Conservation (phyloP, 2,888 invertebrate genomes). For the Ormyrus thymus region DNA sequence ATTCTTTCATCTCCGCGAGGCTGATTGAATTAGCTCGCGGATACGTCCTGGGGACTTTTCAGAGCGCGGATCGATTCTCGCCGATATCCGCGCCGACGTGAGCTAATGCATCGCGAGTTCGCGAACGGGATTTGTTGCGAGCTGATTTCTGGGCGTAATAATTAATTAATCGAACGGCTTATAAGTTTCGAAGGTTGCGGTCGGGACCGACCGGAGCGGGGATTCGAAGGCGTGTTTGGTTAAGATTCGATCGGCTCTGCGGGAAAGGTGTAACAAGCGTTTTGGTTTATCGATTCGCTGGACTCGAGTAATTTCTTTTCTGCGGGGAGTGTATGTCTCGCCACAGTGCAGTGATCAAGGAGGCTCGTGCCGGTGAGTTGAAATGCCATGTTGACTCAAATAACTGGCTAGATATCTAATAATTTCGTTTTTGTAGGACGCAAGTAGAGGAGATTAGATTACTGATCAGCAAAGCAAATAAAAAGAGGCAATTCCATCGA, state of each 20-base stretch:
- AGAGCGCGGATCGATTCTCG: not conserved
- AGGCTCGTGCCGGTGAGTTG: constrained; percentile 25
- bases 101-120: too few relatives aligned
- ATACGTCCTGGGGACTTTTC: not conserved
- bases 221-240: constrained; percentile 13
- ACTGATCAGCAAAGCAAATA: not conserved
- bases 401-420: not conserved
- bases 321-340: not conserved
- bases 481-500: not conserved
- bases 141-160: not conserved
- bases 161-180: not conserved
- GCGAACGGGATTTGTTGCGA: not conserved
- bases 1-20: not conserved
- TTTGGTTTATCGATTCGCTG: not conserved
- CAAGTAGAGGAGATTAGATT: not conserved
- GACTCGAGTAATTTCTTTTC: constrained; percentile 5
- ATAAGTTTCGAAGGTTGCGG: too few relatives aligned
- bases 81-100: not conserved
- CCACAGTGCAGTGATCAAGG: constrained; percentile 6
- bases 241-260: constrained; percentile 5
- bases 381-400: constrained; percentile 27
- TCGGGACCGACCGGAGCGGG: too few relatives aligned
- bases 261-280: not conserved
- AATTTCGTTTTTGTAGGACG: constrained; percentile 25
- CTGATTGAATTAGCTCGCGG: not conserved